Evolutionary conservation across 2,797 vertebrate genomes (phyloP).

Genomic region (Etheostoma nigrum): DNA sequence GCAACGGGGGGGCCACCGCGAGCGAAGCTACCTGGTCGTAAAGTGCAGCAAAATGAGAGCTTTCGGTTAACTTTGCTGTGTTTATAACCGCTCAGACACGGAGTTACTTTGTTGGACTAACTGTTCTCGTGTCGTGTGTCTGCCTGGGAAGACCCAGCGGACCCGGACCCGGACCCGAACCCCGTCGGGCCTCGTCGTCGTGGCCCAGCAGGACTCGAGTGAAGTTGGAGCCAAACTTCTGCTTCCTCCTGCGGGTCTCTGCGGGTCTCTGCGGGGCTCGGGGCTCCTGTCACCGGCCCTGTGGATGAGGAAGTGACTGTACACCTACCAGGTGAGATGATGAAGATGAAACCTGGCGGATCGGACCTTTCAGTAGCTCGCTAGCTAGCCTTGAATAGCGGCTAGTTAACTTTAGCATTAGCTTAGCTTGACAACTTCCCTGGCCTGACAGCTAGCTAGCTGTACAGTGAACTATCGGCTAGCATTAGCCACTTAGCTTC

Average conservation of each 20-base stretch:
- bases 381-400: conserved; percentile 3
- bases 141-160: conserved; percentile 1
- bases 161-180: conserved; percentile 1
- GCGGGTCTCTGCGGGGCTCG: conserved; percentile 79
- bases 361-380: neutral
- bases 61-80: neutral
- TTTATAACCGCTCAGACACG: neutral
- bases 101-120: neutral
- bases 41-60: conserved; percentile 57
- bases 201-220: conserved; percentile 83
- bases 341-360: fast-evolving
- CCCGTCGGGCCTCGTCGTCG: conserved; percentile 73
- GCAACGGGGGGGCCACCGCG: conserved; percentile 18
- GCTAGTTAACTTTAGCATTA: conserved; percentile 63
- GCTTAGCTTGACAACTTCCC: conserved; percentile 74
- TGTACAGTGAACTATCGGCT: conserved; percentile 36
- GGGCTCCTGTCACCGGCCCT: conserved; percentile 83
- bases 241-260: conserved; percentile 72
- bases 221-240: conserved; percentile 84
- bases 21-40: conserved; percentile 55
- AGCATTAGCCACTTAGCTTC: conserved; percentile 34
- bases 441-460: conserved; percentile 65
- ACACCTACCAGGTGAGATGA: conserved; percentile 68
- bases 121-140: neutral
- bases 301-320: conserved; percentile 80